A percentile compares a stretch with the other conserved stretches of the same genome.
phyloP scores from a whole-genome alignment of 2,797 vertebrate species.

The Paratrypauchen microcephalus region DNA sequence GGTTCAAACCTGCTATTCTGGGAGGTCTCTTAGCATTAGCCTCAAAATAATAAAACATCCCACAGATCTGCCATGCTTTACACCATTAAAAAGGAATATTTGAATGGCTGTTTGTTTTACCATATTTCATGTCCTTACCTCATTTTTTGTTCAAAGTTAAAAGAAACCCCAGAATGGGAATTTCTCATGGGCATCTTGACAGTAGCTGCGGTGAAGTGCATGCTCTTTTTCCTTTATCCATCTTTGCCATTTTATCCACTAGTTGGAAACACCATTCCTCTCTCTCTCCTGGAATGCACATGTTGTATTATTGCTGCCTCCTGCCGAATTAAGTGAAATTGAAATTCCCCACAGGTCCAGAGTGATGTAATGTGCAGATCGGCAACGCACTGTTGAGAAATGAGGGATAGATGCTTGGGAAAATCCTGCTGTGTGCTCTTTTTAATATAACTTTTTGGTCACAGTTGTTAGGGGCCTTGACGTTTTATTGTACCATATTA shows the following conservation, averaged over 20 bases:
- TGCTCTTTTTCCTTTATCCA: conserved; percentile 22
- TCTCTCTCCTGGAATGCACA: conserved; percentile 21
- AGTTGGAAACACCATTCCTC: conserved; percentile 21
- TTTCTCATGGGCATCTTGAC: conserved; percentile 37
- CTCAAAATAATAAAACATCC: conserved; percentile 19
- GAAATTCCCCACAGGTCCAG: conserved; percentile 38
- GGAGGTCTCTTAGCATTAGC: conserved; percentile 45
- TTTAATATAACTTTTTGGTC: conserved; percentile 27
- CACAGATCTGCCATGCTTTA: not conserved
- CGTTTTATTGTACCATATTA: conserved; percentile 32
- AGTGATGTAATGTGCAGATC: conserved; percentile 44
- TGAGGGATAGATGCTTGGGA: conserved; percentile 33
- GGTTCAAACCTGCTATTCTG: conserved; percentile 65
- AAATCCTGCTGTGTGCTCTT: conserved; percentile 22
- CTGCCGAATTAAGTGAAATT: conserved; percentile 38
- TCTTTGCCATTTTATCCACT: conserved; percentile 23
- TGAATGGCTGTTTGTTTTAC: conserved; percentile 14
- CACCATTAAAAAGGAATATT: conserved; percentile 17
- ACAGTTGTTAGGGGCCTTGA: conserved; percentile 30
- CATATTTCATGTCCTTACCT: conserved; percentile 5
- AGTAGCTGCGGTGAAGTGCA: conserved; percentile 27
- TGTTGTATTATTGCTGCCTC: conserved; percentile 31
- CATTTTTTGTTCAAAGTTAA: conserved; percentile 19
- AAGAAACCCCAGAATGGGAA: conserved; percentile 15
- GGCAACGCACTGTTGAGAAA: conserved; percentile 30